Evolutionary conservation across 2,888 invertebrate species (phyloP), one percentile per base, ranked within the genome.

Genomic region (Synergus japonicus): DNA sequence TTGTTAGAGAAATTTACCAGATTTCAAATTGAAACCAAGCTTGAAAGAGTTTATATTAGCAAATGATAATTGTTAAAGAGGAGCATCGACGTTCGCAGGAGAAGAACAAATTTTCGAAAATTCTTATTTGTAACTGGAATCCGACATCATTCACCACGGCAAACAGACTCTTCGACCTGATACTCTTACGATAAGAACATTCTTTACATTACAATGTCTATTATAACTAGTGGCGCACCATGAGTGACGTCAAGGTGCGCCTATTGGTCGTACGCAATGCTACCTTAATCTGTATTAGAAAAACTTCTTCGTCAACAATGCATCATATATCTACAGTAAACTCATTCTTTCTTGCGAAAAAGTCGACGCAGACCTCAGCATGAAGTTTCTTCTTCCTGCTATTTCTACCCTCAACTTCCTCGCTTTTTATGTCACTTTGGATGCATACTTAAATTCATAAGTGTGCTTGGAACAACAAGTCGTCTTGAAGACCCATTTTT

Each of bases 181-280:
- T 87, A 86, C 78, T 81, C 85, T 87, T 89, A 89, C 85, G 84
- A 87, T 88, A 88, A 88, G 89, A 89, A 89, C 87, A 89, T 90
- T 85, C 81, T 89, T 90, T 89, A 90, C 85, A 90, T 87, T 90
- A 87, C 85, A 87, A 88, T 88, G 87, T 86, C 87, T 89, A 88
- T 82, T 81, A 84, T 81, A 78, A 87, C 88, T 90, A 90, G 85
- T 84, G 87, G 86, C 89, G 83, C 87, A 87, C 84, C 86, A 79
- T 86, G 88, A 88, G 81, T 85, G 77, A 83, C 86, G 85, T 84
- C 85, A 85, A 79, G 85, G 82, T 88, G 87, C 82, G 88, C 89
- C 89, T 88, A 88, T 91, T 91, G 91, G 91, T 91, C 91, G 90
- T 91, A 91, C 90, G 89, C 90, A 90, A 91, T 90, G 89, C 90